A percentile compares a stretch with the other conserved stretches of the same genome.
Evolutionary conservation across 2,113 vertebrate species (phyloP).

Genomic region (Probosciger aterrimus): DNA sequence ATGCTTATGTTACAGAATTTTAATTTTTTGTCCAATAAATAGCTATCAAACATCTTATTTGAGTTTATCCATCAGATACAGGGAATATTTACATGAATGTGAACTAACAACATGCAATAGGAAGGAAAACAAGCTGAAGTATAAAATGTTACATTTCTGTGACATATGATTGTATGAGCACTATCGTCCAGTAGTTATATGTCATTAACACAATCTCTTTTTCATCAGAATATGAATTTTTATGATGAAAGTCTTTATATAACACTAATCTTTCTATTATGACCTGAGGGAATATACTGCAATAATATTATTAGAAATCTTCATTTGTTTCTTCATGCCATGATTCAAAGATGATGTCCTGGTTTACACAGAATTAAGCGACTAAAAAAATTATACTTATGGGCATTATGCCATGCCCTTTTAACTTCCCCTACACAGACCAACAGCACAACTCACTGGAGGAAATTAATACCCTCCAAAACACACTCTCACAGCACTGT

Average conservation of each 20-base stretch:
- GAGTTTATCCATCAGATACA: neutral
- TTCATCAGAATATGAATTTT: constrained; percentile 34
- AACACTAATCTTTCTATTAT: constrained; percentile 24
- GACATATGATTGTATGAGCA: neutral
- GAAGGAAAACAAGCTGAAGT: neutral
- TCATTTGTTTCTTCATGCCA: constrained; percentile 12
- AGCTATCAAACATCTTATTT: neutral
- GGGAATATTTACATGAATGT: neutral
- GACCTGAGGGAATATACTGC: neutral
- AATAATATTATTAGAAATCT: constrained; percentile 16
- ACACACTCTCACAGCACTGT: fast-evolving
- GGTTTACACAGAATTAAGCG: neutral
- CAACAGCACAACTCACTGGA: neutral
- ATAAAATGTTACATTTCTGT: neutral
- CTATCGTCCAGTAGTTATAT: neutral
- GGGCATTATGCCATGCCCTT: neutral
- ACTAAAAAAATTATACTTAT: neutral
- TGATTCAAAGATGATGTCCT: neutral
- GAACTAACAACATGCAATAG: neutral
- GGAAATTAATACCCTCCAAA: neutral
- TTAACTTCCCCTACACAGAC: neutral
- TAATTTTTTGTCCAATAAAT: neutral
- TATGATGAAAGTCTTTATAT: constrained; percentile 10
- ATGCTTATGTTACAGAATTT: neutral
- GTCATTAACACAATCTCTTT: neutral